These are phyloP conservation scores for Aurelia aurita complex sp. Pacific DNA, from an alignment of 30 jellyfish, hydroid and myxozoan species.

Conservation along the genomic window DNA sequence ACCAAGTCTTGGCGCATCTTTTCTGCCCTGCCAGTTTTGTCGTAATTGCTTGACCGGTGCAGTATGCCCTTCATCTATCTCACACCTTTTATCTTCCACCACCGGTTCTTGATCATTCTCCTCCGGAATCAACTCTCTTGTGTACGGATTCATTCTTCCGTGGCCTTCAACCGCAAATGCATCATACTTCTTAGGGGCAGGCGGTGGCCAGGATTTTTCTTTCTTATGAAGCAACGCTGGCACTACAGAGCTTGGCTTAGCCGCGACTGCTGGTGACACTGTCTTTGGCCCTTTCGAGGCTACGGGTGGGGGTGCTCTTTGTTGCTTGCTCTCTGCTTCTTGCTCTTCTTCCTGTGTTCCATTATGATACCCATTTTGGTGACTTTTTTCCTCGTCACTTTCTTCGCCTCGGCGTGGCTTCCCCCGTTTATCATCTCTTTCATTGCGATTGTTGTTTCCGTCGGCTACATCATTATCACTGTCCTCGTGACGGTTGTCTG, in stretches of 20 bases:
- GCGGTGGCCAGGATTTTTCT: slow-evolving; percentile 75
- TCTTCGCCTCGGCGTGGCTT: slow-evolving; percentile 1
- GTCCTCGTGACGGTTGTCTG: not conserved
- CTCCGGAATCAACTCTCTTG: slow-evolving; percentile 59
- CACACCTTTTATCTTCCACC: slow-evolving; percentile 63
- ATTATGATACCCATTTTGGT: not conserved
- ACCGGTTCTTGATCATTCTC: slow-evolving; percentile 65
- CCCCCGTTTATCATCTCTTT: slow-evolving; percentile 1
- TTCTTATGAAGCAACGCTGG: slow-evolving; percentile 42
- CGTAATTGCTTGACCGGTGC: slow-evolving; percentile 80
- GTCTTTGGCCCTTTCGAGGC: slow-evolving; percentile 28
- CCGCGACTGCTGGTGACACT: slow-evolving; percentile 10
- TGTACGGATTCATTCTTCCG: slow-evolving; percentile 83
- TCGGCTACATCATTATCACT: slow-evolving; percentile 14
- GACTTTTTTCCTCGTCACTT: slow-evolving; percentile 41
- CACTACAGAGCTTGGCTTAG: slow-evolving; percentile 20
- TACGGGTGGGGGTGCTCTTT: not conserved
- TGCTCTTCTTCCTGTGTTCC: not conserved
- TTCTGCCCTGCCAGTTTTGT: slow-evolving; percentile 57
- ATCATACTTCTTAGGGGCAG: slow-evolving; percentile 83
- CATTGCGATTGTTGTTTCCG: slow-evolving; percentile 11
- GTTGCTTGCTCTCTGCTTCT: not conserved
- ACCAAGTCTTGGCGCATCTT: slow-evolving; percentile 72
- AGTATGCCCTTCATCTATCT: slow-evolving; percentile 80
- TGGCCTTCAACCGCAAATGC: slow-evolving; percentile 93